A percentile compares a stretch with the other conserved stretches of the same genome.
phyloP scores from a whole-genome alignment of 2,797 vertebrate genomes.

The Galaxias olidus region DNA sequence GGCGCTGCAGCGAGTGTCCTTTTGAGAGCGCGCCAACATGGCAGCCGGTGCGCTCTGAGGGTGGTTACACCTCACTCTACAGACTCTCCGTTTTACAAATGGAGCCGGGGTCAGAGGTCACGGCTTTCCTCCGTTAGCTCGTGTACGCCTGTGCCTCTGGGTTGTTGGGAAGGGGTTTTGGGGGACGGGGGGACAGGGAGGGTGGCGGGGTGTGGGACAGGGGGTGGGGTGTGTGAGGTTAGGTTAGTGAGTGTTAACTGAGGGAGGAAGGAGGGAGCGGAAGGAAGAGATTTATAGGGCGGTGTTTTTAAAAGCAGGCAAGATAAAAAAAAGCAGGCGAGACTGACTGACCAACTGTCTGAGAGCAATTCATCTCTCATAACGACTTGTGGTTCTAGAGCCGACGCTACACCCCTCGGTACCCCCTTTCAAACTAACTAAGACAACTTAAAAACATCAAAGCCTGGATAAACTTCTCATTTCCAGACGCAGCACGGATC shows the following conservation, averaged over 20 bases:
- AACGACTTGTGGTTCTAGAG: conserved; percentile 42
- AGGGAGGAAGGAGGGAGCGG: conserved; percentile 22
- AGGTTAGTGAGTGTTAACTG: conserved; percentile 62
- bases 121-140: conserved; percentile 5
- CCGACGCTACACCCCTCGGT: conserved; percentile 31
- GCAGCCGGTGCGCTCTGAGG: conserved; percentile 5
- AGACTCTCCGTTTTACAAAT: conserved; percentile 23
- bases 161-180: conserved; percentile 13
- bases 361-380: conserved; percentile 19
- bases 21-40: conserved; percentile 12
- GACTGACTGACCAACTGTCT: conserved; percentile 28
- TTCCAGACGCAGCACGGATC: conserved; percentile 46
- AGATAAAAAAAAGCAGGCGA: conserved; percentile 55
- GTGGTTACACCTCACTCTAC: conserved; percentile 10
- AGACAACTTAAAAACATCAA: conserved; percentile 64
- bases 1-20: background rate
- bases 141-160: conserved; percentile 8
- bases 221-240: conserved; percentile 34
- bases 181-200: too few species aligned
- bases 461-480: conserved; percentile 64
- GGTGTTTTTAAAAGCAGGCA: too few species aligned
- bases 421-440: conserved; percentile 42
- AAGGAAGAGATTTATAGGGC: conserved; percentile 10
- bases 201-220: conserved; percentile 19
- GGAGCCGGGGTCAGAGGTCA: conserved; percentile 29